Evolutionary conservation across 2,797 vertebrate species (phyloP), one percentile per base, ranked within the genome.

Genomic region (Hypotaenidia okinawae): DNA sequence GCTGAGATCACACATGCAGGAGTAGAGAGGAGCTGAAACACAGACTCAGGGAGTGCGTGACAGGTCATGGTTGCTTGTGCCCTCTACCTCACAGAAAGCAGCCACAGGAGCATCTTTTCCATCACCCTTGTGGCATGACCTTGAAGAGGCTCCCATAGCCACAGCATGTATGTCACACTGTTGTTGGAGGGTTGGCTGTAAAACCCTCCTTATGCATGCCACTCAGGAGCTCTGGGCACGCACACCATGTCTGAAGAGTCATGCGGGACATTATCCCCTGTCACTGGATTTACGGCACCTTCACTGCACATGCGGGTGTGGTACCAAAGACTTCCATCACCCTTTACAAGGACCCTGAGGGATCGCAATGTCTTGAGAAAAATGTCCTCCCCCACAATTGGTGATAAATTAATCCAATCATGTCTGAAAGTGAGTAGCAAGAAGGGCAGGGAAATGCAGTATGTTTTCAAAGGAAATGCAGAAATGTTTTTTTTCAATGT

Each of bases 81-180:
- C 23, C n/a, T 63, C 41, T 67, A 0, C 25, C 10, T 68, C 43
- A 16, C 10, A 57, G 61, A 32, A 47, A 37, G 43, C 5, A 21
- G 16, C 47, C 72, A 5, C 64, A 27, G 33, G 45, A 49, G 66
- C 45, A 21, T 28, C 45, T 68, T 35, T 63, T 73, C 45, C 59
- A 51, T 54, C 37, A 19, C 30, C 33, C 25, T 62, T 45, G 24
- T 25, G 1, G 0, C 32, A 9, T 1, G 3, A 30, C 64, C 21
- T 77, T 43, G 33, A 49, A 37, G 54, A 59, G 32, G n/a, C 47
- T 39, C 7, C 58, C 23, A 0, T 23, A 52, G 76, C 49, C 35
- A 16, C 32, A 57, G 47, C n/a, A n/a, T 1, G 2, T 27, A 6
- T 12, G 8, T 55, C 55, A 10, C 2, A 12, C 0, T 35, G 33